Evolutionary conservation across 2,113 vertebrate genomes (phyloP).

Genomic region (Salvelinus fontinalis): DNA sequence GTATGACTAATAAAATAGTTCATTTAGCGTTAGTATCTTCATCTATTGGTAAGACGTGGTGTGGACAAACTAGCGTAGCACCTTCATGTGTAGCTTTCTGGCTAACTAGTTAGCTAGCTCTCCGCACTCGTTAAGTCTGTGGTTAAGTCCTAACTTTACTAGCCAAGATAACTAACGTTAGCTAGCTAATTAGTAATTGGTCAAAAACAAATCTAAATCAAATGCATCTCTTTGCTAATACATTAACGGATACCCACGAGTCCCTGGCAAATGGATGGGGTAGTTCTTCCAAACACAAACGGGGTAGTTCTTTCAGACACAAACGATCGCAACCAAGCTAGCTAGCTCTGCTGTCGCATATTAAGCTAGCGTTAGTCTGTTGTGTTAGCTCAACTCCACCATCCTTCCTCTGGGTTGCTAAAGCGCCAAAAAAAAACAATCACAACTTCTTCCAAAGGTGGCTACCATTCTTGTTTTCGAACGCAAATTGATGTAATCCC

Average conservation of each 20-base stretch:
- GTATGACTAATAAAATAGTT: not conserved
- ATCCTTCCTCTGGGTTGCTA: slow-evolving; percentile 66
- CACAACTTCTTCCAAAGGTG: slow-evolving; percentile 64
- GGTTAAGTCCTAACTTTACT: not conserved
- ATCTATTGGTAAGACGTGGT: not conserved
- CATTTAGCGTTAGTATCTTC: not conserved
- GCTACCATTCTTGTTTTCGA: slow-evolving; percentile 20
- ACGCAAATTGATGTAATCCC: slow-evolving; percentile 27
- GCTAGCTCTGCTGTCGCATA: slow-evolving; percentile 10
- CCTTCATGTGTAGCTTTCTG: not conserved
- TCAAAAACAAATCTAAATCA: not conserved
- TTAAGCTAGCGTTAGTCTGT: slow-evolving; percentile 55
- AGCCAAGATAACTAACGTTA: not conserved
- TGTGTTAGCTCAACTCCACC: slow-evolving; percentile 62
- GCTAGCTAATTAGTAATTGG: not conserved
- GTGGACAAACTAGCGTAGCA: no score
- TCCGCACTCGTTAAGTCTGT: not conserved
- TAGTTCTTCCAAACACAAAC: slow-evolving; percentile 12
- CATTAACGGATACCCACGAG: slow-evolving; percentile 27
- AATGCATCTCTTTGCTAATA: slow-evolving; percentile 16
- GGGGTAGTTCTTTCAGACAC: slow-evolving; percentile 20
- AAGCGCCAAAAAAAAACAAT: slow-evolving; percentile 74
- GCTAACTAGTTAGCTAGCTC: not conserved
- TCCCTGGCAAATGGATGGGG: not conserved
- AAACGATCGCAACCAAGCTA: slow-evolving; percentile 3